Percentiles rank a stretch among this genome's conserved stretches.
These are phyloP conservation scores for Cinclus cinclus DNA, from an alignment of 2,113 vertebrate genomes.

Conservation along the genomic window DNA sequence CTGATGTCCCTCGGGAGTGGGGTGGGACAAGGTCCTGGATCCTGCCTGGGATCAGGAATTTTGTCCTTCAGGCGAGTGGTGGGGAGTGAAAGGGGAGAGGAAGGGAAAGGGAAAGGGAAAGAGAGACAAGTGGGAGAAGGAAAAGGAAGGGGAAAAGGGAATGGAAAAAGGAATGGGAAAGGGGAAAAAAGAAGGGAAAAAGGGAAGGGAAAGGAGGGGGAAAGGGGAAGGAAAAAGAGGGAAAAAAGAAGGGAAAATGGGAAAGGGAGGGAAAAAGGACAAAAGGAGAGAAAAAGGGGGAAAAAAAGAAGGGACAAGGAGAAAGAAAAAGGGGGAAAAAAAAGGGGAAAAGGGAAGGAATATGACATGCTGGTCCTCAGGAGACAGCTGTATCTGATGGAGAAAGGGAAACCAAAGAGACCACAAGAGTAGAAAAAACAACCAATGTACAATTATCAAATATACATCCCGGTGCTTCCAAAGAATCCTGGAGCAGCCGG, in stretches of 20 bases:
- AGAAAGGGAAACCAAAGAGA: background rate
- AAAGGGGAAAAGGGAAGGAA: background rate
- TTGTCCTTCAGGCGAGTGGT: background rate
- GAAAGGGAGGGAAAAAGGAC: too few relatives aligned
- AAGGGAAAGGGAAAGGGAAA: too few relatives aligned
- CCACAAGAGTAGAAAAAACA: background rate
- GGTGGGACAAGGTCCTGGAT: accelerated
- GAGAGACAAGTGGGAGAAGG: too few relatives aligned
- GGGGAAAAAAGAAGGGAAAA: too few relatives aligned
- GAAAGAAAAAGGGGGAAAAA: accelerated
- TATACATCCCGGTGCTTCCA: constrained; percentile 38
- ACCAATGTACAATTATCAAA: constrained; percentile 47
- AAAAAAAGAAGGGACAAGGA: too few relatives aligned
- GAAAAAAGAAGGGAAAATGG: too few relatives aligned
- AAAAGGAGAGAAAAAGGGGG: accelerated
- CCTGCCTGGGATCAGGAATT: background rate
- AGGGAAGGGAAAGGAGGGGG: background rate
- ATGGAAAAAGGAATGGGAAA: too few relatives aligned
- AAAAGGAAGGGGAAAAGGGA: background rate
- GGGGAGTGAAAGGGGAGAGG: background rate
- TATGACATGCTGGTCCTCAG: background rate
- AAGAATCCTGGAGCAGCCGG: background rate
- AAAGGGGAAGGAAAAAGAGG: background rate
- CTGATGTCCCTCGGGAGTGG: accelerated
- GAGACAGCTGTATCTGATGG: accelerated